A percentile compares a stretch with the other conserved stretches of the same genome.
These are phyloP conservation scores for Tholera decimalis DNA, from an alignment of 2,888 invertebrate genomes.

Conservation along the genomic window DNA sequence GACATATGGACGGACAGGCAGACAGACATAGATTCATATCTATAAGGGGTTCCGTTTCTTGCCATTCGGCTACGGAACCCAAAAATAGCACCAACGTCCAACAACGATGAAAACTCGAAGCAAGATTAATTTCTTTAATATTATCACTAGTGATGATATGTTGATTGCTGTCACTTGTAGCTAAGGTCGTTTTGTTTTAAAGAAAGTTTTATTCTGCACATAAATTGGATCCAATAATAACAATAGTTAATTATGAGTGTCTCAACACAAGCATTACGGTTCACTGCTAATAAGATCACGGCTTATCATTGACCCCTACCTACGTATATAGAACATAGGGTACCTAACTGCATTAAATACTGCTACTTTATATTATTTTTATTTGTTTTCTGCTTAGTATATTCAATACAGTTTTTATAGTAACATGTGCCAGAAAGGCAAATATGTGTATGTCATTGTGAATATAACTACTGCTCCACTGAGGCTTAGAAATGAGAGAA, in stretches of 20 bases:
- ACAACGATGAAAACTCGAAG: too few species aligned
- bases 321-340: background rate
- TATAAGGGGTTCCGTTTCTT: too few species aligned
- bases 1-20: too few species aligned
- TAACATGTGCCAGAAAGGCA: conserved; percentile 18
- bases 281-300: conserved; percentile 17
- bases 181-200: background rate
- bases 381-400: conserved; percentile 18
- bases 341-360: conserved; percentile 4
- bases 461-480: too few species aligned
- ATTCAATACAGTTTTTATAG: conserved; percentile 35
- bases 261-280: conserved; percentile 33
- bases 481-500: too few species aligned
- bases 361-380: background rate
- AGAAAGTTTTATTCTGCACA: background rate
- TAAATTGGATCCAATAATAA: conserved; percentile 3
- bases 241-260: conserved; percentile 31
- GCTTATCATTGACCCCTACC: conserved; percentile 39
- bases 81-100: too few species aligned
- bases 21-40: too few species aligned
- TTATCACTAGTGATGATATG: background rate
- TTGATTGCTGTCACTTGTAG: background rate
- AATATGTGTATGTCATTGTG: too few species aligned
- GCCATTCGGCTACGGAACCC: too few species aligned
- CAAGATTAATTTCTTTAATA: too few species aligned